Base-by-base conservation (phyloP, 2,113 vertebrate species). In the Hyperopisus bebe region DNA sequence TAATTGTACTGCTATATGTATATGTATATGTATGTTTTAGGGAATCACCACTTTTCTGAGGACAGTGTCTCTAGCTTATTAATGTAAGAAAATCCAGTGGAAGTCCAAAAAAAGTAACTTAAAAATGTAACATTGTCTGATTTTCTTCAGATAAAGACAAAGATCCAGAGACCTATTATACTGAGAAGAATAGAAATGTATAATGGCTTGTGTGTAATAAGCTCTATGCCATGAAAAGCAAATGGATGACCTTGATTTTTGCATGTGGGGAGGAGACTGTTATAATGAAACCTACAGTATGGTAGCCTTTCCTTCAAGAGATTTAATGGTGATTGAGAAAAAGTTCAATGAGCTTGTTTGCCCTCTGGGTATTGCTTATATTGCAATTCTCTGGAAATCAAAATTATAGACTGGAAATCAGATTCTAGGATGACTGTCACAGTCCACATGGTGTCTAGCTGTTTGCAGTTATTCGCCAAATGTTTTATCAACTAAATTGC, bases 391-490 rank as follows among this genome's bases (percentile, higher is more conserved):
- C n/a, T n/a, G n/a, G n/a, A n/a, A n/a, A n/a, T n/a, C n/a, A n/a
- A n/a, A n/a, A n/a, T n/a, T n/a, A n/a, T n/a, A n/a, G n/a, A 46
- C 51, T 53, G 58, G 47, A 58, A 89, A 91, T 90, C 88, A 48
- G 62, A 90, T 89, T 91, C 85, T 39, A 17, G 15, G 74, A 19
- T 31, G 13, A 11, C n/a, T 31, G 74, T 87, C 50, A 13, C 35
- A 77, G 7, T 84, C 31, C 84, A n/a, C 39, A 35, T 13, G 39
- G 50, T 44, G 35, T 46, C 47, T 55, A 39, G 39, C 86, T 62
- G 86, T 83, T 51, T 39, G 13, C 39, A 21, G 48, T 42, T 62
- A 90, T 83, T 83, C 24, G 5, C 13, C 15, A 86, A 82, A 46
- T 83, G 86, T 50, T 88, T 88, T 90, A 77, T 88, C 89, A 90